Percentiles rank a stretch among this genome's conserved stretches.
These are phyloP conservation scores for Ianthella basta DNA, from an alignment of 37 sponge, comb jelly and placozoan species.

Conservation along the genomic window DNA sequence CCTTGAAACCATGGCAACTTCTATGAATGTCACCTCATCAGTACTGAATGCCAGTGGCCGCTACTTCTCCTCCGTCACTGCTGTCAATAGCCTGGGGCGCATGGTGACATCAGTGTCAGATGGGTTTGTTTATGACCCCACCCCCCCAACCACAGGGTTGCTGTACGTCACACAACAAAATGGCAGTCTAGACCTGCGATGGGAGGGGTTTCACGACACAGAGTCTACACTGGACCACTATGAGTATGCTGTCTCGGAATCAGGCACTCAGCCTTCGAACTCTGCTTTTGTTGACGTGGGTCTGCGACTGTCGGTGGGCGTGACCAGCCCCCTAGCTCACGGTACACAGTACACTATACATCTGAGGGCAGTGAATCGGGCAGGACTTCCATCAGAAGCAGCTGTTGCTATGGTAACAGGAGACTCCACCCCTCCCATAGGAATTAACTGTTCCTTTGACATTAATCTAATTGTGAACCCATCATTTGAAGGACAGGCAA, in stretches of 20 bases:
- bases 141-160: slow-evolving; percentile 51
- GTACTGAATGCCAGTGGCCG: not conserved
- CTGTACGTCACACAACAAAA: slow-evolving; percentile 10
- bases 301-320: slow-evolving; percentile 14
- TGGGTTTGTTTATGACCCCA: slow-evolving; percentile 67
- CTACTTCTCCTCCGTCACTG: slow-evolving; percentile 55
- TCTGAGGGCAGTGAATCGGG: slow-evolving; percentile 60
- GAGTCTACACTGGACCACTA: slow-evolving; percentile 63
- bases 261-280: not conserved
- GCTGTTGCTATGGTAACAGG: slow-evolving; percentile 37
- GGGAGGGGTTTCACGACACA: slow-evolving; percentile 73
- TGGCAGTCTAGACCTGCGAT: not conserved
- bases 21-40: not conserved
- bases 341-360: slow-evolving; percentile 50
- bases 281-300: slow-evolving; percentile 50
- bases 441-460: slow-evolving; percentile 11
- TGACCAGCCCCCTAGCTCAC: slow-evolving; percentile 28
- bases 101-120: slow-evolving; percentile 47
- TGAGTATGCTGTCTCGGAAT: slow-evolving; percentile 49
- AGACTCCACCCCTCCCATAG: slow-evolving; percentile 44
- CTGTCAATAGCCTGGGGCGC: slow-evolving; percentile 34
- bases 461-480: slow-evolving; percentile 40
- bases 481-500: slow-evolving; percentile 56
- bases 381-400: slow-evolving; percentile 43
- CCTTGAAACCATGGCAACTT: not conserved